Base-by-base conservation (phyloP, 1,140 invertebrate species). In the Ostrea edulis region DNA sequence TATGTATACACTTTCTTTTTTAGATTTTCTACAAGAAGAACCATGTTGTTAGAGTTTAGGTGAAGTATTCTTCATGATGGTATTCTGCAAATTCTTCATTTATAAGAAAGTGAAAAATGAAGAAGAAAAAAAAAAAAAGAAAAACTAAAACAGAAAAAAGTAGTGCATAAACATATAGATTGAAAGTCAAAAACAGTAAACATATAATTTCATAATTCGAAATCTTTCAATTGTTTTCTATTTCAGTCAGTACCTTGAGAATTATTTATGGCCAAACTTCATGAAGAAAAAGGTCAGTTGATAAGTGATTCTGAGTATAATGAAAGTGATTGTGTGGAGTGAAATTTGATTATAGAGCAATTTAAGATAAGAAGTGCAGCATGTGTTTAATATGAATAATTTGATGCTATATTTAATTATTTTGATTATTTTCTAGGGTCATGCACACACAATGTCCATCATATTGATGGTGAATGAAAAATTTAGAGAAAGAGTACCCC, bases 401-500 rank as follows among this genome's bases (percentile, higher is more conserved):
- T 44, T 44, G 5, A 44, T 44, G 35, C 2, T 44, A 44, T 5
- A 44, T 44, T 44, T 44, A 44, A 44, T 44, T 44, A 44, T 44
- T 44, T 44, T 20, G 22, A 86, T 65, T 82, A 90, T 90, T 62
- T 89, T 93, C 92, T 82, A 92, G n/a, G 92, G 87, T 11, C 87
- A 91, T 89, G 96, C 97, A 3, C 98, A 99, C 94, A 96, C 99
- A 89, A 97, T 99, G 96, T 99, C 98, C 0, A 98, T 99, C 90
- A 97, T 99, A 54, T 97, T 98, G 0, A 99, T 99, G 97, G 96
- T 99, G 14, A 99, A 99, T 96, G 99, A 99, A 93, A 99, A 99
- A 94, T 99, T 99, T 93, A 95, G 98, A 20, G 99, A 99, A 95
- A 95, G 98, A 91, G 98, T 99, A 17, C 97, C 97, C 89, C 98